Evolutionary conservation across 2,113 vertebrate genomes (phyloP), one percentile per base, ranked within the genome.

Genomic region (Cephalopholis sonnerati): DNA sequence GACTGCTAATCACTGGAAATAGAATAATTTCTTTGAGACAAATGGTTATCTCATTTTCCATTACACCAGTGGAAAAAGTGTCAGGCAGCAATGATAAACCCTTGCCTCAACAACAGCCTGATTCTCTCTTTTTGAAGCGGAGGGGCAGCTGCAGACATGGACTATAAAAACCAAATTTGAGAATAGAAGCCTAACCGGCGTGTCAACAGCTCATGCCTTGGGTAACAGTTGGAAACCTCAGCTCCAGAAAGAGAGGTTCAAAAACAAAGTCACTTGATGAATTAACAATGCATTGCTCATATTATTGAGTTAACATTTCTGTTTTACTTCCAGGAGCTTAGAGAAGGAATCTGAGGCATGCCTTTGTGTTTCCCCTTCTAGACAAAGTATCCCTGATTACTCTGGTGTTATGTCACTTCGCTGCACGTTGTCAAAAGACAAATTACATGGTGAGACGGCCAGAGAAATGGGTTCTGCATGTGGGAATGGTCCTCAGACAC

Each of bases 351-450:
- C 74, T 24, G 25, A 93, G 84, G 85, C 85, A 87, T 91, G 83
- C 82, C 88, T 91, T 91, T 91, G 90, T 90, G 83, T 79, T 91
- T 88, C 88, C 84, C 87, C 88, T 88, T 76, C 87, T 62, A 90
- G 92, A 94, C 93, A 94, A 94, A 94, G 89, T 90, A 89, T 90
- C 88, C 82, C 82, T 92, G 94, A 94, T 94, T 93, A 93, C 80
- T 77, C 87, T 55, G 79, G 68, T 74, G 85, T 91, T 90, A 92
- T 94, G 92, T 94, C 91, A 93, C 81, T 83, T 91, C 59, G 46
- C 83, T 81, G 81, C 86, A 76, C 22, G 62, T 74, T 71, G 82
- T 91, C 87, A 87, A 86, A 91, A 87, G 91, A 89, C 89, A 94
- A 89, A 92, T 88, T 86, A 80, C 81, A 79, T 77, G 53, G 87